phyloP scores from a whole-genome alignment of 35 echinoderm and acorn worm species.

The Stichopus chloronotus region DNA sequence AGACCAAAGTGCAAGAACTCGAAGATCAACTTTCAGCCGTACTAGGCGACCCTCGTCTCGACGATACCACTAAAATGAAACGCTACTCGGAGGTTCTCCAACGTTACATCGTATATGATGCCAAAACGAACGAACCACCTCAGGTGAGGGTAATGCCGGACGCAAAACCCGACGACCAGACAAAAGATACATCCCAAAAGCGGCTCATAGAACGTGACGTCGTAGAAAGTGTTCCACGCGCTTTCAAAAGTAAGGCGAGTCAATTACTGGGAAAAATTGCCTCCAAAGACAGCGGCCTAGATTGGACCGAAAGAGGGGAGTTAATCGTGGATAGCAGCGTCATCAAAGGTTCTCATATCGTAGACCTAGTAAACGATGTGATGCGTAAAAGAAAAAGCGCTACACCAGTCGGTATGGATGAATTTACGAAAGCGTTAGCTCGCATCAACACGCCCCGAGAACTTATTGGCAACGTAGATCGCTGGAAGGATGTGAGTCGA shows the following conservation, averaged over 20 bases:
- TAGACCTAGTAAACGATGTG: constrained; percentile 26
- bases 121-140: background rate
- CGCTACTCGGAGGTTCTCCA: background rate
- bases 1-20: constrained; percentile 9
- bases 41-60: background rate
- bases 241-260: no score
- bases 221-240: no score
- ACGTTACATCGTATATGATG: background rate
- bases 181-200: no score
- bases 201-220: no score
- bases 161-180: no score
- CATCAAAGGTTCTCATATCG: background rate
- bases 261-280: background rate
- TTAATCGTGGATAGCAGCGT: background rate
- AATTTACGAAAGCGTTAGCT: constrained; percentile 1
- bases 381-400: background rate
- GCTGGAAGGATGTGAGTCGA: no score
- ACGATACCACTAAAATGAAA: constrained; percentile 53
- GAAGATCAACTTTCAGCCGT: background rate
- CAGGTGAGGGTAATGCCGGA: background rate
- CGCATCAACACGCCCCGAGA: background rate
- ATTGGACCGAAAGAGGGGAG: background rate
- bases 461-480: background rate
- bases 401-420: background rate
- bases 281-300: background rate